Evolutionary conservation across 2,888 invertebrate species (phyloP), one percentile per base, ranked within the genome.

Genomic region (Drosophila anomelani): DNA sequence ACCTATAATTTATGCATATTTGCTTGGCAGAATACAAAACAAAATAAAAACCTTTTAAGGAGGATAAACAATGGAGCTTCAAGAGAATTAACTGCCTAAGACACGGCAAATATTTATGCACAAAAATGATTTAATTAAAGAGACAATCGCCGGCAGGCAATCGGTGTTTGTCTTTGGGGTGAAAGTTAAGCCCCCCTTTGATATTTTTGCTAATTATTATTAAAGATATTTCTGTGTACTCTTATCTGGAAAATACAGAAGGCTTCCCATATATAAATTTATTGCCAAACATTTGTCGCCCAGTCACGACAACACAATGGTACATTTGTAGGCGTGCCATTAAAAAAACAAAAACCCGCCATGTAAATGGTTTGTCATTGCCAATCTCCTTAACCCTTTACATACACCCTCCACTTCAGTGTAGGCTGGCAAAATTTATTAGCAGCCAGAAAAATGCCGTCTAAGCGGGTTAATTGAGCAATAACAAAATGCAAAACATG

Each of bases 391-490:
- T 17, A 77, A 75, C 38, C 41, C 47, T 54, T 36, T 15, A 3
- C 15, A 34, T 57, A 46, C 56, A 56, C 56, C 44, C 9, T 26
- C 44, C 15, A 15, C 44, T 44, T 5, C 17, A 13, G 39, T 38
- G 34, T 43, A 10, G 56, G 38, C 39, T 59, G 8, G 51, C 34
- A 53, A 75, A 81, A 83, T 87, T 81, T 81, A 82, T 81, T 76
- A 76, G 78, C 78, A 63, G 74, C 41, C 39, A 43, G 57, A 78
- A 69, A 71, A 71, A 71, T 71, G 56, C 71, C 76, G 53, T 58
- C 73, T 69, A 84, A 80, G 74, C 70, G 81, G 86, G 87, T 87
- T 89, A 84, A 88, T 87, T 80, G 77, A 85, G 90, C 78, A 84
- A 79, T 73, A 76, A 78, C 44, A 80, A 83, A 76, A 78, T 79